A percentile compares a stretch with the other conserved stretches of the same genome.
Evolutionary conservation across 2,888 invertebrate genomes (phyloP).

Genomic region (Gymnoscelis rufifasciata): DNA sequence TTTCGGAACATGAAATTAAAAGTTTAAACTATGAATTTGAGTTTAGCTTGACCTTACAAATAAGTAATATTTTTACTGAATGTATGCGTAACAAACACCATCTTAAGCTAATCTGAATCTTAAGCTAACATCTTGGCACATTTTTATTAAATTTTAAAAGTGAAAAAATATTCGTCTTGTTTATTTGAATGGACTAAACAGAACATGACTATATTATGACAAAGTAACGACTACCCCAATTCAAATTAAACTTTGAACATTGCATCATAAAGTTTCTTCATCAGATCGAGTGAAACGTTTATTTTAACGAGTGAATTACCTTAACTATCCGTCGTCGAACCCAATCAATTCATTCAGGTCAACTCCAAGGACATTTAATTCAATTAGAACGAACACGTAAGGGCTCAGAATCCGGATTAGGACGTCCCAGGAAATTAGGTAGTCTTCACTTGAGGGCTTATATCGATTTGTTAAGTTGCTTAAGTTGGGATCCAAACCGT

Average conservation of each 20-base stretch:
- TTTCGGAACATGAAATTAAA: no score
- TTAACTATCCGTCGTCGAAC: conserved; percentile 8
- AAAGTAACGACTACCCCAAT: no score
- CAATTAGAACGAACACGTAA: conserved; percentile 27
- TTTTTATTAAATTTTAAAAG: no score
- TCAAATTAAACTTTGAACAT: not conserved
- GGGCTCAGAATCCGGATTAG: conserved; percentile 48
- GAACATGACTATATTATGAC: no score
- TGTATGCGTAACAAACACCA: no score
- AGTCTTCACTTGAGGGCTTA: conserved; percentile 23
- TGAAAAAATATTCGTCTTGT: no score
- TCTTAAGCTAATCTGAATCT: no score
- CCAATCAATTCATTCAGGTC: conserved; percentile 29
- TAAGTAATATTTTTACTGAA: no score
- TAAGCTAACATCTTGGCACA: no score
- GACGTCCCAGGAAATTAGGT: conserved; percentile 47
- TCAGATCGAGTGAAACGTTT: not conserved
- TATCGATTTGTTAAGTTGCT: conserved; percentile 4
- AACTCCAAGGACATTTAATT: conserved; percentile 25
- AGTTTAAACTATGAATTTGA: no score
- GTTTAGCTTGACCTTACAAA: no score
- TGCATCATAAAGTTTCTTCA: conserved; percentile 3
- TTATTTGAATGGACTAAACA: no score
- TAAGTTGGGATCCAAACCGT: not conserved
- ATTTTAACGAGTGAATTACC: conserved; percentile 9